Evolutionary conservation across 2,888 invertebrate genomes (phyloP).

Genomic region (Agonopterix heracliana): DNA sequence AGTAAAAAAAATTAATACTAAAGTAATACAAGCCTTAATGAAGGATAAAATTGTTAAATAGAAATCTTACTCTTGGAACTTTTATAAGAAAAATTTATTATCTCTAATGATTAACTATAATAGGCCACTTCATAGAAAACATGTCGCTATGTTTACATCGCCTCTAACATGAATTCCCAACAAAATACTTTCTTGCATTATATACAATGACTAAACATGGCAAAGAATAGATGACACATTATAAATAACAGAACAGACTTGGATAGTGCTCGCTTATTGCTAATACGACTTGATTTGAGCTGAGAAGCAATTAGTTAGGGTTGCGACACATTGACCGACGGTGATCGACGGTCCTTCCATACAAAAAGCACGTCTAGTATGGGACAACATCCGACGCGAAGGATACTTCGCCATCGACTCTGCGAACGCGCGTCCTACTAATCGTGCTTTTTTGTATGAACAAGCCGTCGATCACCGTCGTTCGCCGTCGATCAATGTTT

Average conservation of each 20-base stretch:
- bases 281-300: constrained; percentile 61
- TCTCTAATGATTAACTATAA: constrained; percentile 43
- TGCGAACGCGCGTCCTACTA: no score
- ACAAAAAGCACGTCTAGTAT: background rate
- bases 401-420: no score
- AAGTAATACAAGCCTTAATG: constrained; percentile 64
- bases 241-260: constrained; percentile 55
- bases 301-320: constrained; percentile 42
- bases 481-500: no score
- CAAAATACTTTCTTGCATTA: constrained; percentile 53
- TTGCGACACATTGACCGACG: no score
- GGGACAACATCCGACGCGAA: no score
- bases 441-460: no score
- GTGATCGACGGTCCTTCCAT: constrained; percentile 2
- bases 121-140: constrained; percentile 63
- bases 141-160: constrained; percentile 41
- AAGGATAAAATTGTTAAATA: constrained; percentile 57
- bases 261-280: constrained; percentile 67
- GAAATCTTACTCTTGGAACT: constrained; percentile 57
- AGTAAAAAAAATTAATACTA: constrained; percentile 56
- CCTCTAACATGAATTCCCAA: constrained; percentile 56
- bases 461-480: no score
- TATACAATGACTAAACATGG: constrained; percentile 64
- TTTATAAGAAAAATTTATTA: constrained; percentile 51
- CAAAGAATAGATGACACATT: constrained; percentile 57